Percentiles rank a stretch among this genome's conserved stretches.
Evolutionary conservation across 2,797 vertebrate species (phyloP).

Genomic region (Orestias chungarensis): DNA sequence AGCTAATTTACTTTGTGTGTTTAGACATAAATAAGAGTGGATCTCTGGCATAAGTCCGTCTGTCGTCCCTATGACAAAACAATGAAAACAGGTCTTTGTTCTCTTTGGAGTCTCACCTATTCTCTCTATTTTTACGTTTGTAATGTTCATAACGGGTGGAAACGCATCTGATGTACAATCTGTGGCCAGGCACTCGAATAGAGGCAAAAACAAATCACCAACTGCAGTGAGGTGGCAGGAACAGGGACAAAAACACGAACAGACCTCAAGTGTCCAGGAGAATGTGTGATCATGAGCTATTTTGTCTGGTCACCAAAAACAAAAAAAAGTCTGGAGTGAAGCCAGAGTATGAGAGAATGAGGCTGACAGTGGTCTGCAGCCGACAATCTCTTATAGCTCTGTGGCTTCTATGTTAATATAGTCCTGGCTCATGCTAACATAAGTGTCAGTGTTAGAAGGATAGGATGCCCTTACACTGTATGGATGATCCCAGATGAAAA

Average conservation of each 20-base stretch:
- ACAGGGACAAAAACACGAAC: conserved; percentile 26
- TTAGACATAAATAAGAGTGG: conserved; percentile 45
- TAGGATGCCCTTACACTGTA: neutral
- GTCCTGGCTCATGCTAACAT: neutral
- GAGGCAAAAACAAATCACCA: conserved; percentile 26
- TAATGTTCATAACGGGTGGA: conserved; percentile 9
- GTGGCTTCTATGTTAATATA: neutral
- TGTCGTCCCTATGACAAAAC: conserved; percentile 1
- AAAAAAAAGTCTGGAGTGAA: conserved; percentile 37
- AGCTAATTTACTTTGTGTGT: conserved; percentile 60
- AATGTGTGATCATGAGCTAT: conserved; percentile 27
- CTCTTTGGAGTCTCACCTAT: conserved; percentile 6
- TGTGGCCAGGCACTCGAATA: conserved; percentile 26
- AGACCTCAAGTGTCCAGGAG: conserved; percentile 25
- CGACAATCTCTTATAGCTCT: neutral
- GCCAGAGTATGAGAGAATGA: conserved; percentile 26
- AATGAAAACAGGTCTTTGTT: conserved; percentile 6
- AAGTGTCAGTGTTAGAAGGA: neutral
- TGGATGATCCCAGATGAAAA: neutral
- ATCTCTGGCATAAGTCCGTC: conserved; percentile 35
- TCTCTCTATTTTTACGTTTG: neutral
- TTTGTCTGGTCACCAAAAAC: conserved; percentile 33
- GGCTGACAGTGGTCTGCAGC: conserved; percentile 14
- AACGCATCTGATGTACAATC: conserved; percentile 12
- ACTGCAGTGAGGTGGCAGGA: conserved; percentile 7